Percentiles rank a stretch among this genome's conserved stretches.
Evolutionary conservation across 2,888 invertebrate genomes (phyloP).

Genomic region (Tipula confusa): DNA sequence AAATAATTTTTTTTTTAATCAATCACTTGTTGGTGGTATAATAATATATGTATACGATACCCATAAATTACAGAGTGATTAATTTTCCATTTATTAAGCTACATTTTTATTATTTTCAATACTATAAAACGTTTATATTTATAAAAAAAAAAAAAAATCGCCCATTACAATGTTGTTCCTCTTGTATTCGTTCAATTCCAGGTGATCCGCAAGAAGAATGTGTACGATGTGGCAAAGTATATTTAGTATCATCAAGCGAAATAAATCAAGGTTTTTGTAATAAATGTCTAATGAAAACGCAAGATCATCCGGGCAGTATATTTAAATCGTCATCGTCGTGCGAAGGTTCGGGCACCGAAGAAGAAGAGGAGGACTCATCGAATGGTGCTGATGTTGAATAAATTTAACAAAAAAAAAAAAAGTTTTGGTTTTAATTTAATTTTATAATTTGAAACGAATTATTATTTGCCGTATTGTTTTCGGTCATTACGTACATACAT

Average conservation of each 20-base stretch:
- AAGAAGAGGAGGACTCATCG: slow-evolving; percentile 44
- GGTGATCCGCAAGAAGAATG: slow-evolving; percentile 60
- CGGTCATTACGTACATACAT: not conserved
- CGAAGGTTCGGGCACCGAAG: slow-evolving; percentile 41
- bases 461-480: slow-evolving; percentile 20
- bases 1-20: not conserved
- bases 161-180: slow-evolving; percentile 30
- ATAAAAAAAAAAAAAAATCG: no score
- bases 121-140: not conserved
- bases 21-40: not conserved
- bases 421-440: not conserved
- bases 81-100: not conserved
- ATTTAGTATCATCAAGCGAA: slow-evolving; percentile 45
- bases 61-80: not conserved
- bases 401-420: slow-evolving; percentile 40
- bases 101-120: not conserved
- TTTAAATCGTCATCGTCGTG: slow-evolving; percentile 41
- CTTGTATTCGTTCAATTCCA: slow-evolving; percentile 38
- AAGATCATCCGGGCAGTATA: slow-evolving; percentile 35
- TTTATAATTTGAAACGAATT: not conserved
- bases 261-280: slow-evolving; percentile 47
- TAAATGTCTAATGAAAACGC: slow-evolving; percentile 42
- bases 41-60: not conserved
- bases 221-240: slow-evolving; percentile 56
- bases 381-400: slow-evolving; percentile 44